These are phyloP conservation scores for Cheirogaleus medius DNA, from an alignment of 2,113 vertebrate genomes.

Conservation along the genomic window DNA sequence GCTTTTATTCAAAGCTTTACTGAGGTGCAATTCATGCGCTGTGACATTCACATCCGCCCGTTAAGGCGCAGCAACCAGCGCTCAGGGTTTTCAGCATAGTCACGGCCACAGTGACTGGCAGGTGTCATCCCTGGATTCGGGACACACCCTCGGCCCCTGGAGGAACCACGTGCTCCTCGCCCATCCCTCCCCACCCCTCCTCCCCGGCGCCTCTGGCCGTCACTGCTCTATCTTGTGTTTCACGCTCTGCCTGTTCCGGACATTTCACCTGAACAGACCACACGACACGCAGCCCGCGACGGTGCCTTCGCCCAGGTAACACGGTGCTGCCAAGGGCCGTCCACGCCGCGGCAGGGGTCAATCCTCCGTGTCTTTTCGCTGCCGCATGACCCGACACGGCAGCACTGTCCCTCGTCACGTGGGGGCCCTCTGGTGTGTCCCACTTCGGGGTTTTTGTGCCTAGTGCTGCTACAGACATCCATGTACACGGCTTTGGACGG, in stretches of 20 bases:
- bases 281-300: fast-evolving
- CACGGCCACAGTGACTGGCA: neutral
- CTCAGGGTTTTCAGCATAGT: neutral
- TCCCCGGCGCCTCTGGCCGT: fast-evolving
- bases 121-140: neutral
- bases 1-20: neutral
- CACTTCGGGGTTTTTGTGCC: neutral
- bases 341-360: fast-evolving
- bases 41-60: fast-evolving
- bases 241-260: neutral
- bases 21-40: neutral
- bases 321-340: neutral
- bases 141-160: neutral
- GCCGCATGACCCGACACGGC: fast-evolving
- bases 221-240: too few relatives aligned
- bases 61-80: too few relatives aligned
- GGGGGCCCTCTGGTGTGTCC: neutral
- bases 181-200: fast-evolving
- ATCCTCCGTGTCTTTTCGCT: fast-evolving
- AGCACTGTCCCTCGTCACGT: fast-evolving
- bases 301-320: neutral
- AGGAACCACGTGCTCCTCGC: neutral
- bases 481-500: too few relatives aligned
- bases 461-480: fast-evolving
- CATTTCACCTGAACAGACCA: neutral